Conservation (phyloP, 37 sponge, comb jelly and placozoan genomes). For the Diacarnus erythraeanus region DNA sequence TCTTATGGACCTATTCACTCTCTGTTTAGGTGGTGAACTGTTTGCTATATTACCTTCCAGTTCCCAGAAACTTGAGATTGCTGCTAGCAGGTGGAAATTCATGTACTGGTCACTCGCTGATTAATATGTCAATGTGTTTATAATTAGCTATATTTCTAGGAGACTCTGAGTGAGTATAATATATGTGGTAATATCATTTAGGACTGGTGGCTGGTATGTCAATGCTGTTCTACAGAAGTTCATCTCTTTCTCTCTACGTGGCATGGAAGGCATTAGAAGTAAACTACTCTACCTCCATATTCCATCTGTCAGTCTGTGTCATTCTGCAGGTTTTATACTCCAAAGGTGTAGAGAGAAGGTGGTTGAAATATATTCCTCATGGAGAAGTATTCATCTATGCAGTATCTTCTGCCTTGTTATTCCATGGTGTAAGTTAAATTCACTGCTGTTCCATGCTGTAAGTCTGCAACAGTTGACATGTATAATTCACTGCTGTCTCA, state of each 20-base stretch:
- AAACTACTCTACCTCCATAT: background rate
- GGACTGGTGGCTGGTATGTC: constrained; percentile 61
- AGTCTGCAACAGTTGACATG: too few species aligned
- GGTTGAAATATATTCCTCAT: background rate
- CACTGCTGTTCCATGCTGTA: too few species aligned
- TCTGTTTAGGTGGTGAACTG: background rate
- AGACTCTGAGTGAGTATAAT: too few species aligned
- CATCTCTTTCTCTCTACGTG: constrained; percentile 49
- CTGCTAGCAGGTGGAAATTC: background rate
- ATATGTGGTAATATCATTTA: background rate
- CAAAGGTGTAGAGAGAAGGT: background rate
- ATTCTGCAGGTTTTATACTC: background rate
- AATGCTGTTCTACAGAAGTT: constrained; percentile 41
- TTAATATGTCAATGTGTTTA: too few species aligned
- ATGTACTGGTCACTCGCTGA: too few species aligned
- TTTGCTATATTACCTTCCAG: background rate
- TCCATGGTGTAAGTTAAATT: background rate
- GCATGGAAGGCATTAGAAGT: constrained; percentile 59
- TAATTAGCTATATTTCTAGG: too few species aligned
- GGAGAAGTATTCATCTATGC: constrained; percentile 1
- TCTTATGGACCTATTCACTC: background rate
- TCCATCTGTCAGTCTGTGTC: background rate
- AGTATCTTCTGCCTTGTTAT: background rate
- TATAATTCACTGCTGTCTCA: too few species aligned
- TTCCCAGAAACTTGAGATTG: background rate